Evolutionary conservation across 2,797 vertebrate genomes (phyloP).

Genomic region (Oreochromis mossambicus): DNA sequence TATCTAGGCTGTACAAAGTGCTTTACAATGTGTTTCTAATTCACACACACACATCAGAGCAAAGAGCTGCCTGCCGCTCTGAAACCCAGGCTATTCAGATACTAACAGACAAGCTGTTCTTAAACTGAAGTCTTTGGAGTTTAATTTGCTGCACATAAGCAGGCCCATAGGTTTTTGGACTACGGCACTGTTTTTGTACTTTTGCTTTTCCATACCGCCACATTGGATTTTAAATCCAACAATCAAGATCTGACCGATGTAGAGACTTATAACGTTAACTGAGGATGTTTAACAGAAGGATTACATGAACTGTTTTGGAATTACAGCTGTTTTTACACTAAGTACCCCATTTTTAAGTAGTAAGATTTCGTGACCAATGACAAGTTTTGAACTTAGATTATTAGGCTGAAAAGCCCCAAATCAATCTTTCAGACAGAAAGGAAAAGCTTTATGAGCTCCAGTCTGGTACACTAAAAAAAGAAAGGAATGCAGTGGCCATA

Average conservation of each 20-base stretch:
- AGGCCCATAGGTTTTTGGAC: accelerated
- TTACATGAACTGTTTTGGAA: background rate
- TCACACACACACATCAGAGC: background rate
- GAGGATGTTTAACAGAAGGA: background rate
- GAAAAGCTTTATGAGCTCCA: background rate
- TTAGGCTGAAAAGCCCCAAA: background rate
- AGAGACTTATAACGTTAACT: background rate
- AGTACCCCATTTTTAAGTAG: background rate
- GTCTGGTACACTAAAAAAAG: background rate
- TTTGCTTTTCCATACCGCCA: accelerated
- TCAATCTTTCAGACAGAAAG: background rate
- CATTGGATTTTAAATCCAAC: background rate
- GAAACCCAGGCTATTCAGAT: background rate
- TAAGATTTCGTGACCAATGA: background rate
- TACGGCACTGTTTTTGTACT: background rate
- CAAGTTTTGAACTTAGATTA: background rate
- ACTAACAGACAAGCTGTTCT: background rate
- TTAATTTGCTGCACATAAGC: background rate
- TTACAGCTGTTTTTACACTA: background rate
- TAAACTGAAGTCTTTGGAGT: background rate
- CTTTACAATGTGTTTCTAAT: background rate
- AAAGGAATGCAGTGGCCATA: background rate
- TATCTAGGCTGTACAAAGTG: background rate
- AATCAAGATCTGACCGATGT: accelerated
- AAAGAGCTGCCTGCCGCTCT: background rate